Base-by-base conservation (phyloP, 2,797 vertebrate genomes). In the Kryptopterus vitreolus region DNA sequence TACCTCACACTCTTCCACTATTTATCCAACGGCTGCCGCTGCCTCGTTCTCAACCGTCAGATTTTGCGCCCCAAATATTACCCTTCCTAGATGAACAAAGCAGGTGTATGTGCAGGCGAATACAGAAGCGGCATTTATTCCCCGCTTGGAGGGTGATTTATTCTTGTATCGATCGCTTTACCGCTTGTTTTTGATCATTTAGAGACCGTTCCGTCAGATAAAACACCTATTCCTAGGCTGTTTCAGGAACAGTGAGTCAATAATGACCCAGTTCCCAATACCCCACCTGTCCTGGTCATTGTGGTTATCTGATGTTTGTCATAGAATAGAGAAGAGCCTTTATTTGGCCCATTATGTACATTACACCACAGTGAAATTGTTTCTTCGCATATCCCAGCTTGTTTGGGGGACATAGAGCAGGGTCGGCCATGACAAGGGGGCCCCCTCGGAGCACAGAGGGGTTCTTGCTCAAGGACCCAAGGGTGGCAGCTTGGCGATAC, bases 1-100 rank as follows among this genome's bases (percentile, higher is more conserved):
- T 87, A 90, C 86, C 85, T 91, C 83, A 88, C 86, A 87, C 86
- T 87, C 70, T 61, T 69, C 78, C 85, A 85, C 76, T 92, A 86
- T 92, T 93, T 92, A 91, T 92, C 83, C 84, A 85, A 81, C 29
- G 18, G 88, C 90, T 91, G 87, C 87, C 88, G 86, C 89, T 82
- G 90, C 85, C 88, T 89, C 85, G 81, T 75, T 88, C 89, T 89
- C 84, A 89, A 89, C 88, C 79, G 85, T 90, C 85, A 87, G 88
- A 90, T 87, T 83, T n/a, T 84, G 72, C 87, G 81, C 52, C 78
- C 66, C 63, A 81, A 80, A 84, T 81, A 81, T 71, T 55, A 31
- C 48, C 46, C n/a, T 73, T 53, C 55, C 13, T 18, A 24, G 31
- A 59, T 2, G 13, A 76, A 84, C 80, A 71, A 69, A 81, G 52